Evolutionary conservation across 2,113 vertebrate genomes (phyloP), one percentile per base, ranked within the genome.

Genomic region (Ophiodon elongatus): DNA sequence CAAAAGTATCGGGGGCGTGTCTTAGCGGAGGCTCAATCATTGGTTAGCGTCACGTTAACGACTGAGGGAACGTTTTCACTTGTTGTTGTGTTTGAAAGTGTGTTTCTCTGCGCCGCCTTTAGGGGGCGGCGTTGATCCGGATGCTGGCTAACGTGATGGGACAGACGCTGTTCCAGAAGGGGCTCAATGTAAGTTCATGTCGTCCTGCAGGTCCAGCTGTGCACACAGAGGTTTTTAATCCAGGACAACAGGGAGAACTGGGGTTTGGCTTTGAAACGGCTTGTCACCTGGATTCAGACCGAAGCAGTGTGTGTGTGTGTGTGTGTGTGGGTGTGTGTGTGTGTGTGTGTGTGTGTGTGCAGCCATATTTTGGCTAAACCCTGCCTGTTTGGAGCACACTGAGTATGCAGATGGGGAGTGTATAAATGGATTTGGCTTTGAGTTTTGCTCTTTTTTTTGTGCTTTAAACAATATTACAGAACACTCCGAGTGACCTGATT

Each of bases 101-200:
- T 76, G 54, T 54, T 66, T 79, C 54, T 82, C 47, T 78, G 63
- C 56, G 17, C 29, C 7, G 33, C 39, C 87, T 63, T 2, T 27
- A 99, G 98, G 98, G 98, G 79, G 98, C 98, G 37, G 97, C 98
- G 66, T 94, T 99, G 92, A 99, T 99, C 96, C 96, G 98, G 94
- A 99, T 99, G 98, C 82, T 99, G 95, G 98, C 98, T 68, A 98
- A 97, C 92, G 97, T 99, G 94, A 99, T 99, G 98, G 98, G 98
- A 83, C 97, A 97, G 90, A 92, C 96, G 14, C 94, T 98, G 69
- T 99, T 99, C 96, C 98, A 98, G 89, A 97, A 94, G 89, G 98
- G 97, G 78, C 95, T 99, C 71, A 97, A 99, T 90, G 98, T 99
- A 96, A 96, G 98, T 98, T 59, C 6, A 0, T 8, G 68, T 59